Conservation (phyloP, 30 jellyfish, hydroid and myxozoan species). For the Catostylus mosaicus region DNA sequence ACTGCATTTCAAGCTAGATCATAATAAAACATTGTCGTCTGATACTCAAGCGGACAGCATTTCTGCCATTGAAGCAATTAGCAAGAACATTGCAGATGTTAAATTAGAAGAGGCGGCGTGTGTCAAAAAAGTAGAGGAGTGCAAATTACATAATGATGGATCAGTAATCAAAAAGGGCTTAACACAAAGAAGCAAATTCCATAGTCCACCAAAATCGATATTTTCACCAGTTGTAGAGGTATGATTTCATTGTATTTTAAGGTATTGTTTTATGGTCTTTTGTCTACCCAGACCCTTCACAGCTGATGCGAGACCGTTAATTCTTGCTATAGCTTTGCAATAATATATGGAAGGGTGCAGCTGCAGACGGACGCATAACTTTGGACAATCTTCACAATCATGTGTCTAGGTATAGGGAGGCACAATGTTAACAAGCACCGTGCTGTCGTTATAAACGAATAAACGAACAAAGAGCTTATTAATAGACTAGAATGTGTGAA, state of each 20-base stretch:
- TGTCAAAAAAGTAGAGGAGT: not conserved
- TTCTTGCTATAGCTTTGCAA: too few species aligned
- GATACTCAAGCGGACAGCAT: not conserved
- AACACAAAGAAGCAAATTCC: slow-evolving; percentile 29
- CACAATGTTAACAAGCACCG: too few species aligned
- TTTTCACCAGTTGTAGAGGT: slow-evolving; percentile 78
- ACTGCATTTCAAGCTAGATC: slow-evolving; percentile 10
- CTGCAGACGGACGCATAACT: too few species aligned
- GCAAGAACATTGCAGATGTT: not conserved
- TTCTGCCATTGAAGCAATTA: not conserved
- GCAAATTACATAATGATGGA: not conserved
- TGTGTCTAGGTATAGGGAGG: too few species aligned
- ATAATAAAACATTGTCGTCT: not conserved
- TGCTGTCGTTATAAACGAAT: not conserved
- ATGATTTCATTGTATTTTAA: too few species aligned
- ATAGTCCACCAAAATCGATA: slow-evolving; percentile 69
- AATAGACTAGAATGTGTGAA: too few species aligned
- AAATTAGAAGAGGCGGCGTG: not conserved
- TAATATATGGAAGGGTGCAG: too few species aligned
- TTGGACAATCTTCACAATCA: too few species aligned
- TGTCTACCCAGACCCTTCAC: too few species aligned
- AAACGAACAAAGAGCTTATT: too few species aligned
- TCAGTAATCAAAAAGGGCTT: not conserved
- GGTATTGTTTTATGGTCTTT: too few species aligned
- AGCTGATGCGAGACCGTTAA: too few species aligned